phyloP scores from a whole-genome alignment of 1,140 invertebrate genomes.

The Euborellia annulipes region DNA sequence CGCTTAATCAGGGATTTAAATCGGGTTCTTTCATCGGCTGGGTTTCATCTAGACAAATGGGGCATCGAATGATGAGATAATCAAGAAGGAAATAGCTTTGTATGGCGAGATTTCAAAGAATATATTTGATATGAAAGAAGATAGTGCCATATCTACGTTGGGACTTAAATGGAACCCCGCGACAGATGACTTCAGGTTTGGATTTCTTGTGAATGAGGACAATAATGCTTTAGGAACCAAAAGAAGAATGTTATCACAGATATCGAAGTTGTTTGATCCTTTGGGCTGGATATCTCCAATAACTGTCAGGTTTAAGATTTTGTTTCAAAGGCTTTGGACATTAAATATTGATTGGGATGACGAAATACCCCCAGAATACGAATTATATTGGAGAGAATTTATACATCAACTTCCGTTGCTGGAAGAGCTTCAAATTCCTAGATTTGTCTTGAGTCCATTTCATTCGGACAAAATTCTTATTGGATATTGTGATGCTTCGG shows the following conservation, averaged over 20 bases:
- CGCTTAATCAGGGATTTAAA: conserved; percentile 1
- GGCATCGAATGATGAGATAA: conserved; percentile 1
- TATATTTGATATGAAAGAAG: conserved; percentile 7
- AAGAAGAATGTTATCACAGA: conserved; percentile 22
- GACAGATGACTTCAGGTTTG: conserved; percentile 13
- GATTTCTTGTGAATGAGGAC: neutral
- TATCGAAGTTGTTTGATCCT: conserved; percentile 24
- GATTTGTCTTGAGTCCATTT: conserved; percentile 7
- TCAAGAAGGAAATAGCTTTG: neutral
- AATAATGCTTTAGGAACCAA: conserved; percentile 24
- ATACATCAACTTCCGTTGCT: conserved; percentile 11
- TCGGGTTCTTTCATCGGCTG: conserved; percentile 3
- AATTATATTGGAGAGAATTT: conserved; percentile 16
- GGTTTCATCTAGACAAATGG: conserved; percentile 3
- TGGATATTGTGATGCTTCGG: conserved; percentile 26
- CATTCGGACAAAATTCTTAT: conserved; percentile 14
- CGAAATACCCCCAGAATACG: conserved; percentile 11
- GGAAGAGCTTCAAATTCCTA: conserved; percentile 11
- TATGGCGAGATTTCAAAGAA: conserved; percentile 28
- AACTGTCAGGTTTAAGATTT: conserved; percentile 25
- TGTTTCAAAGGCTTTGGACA: conserved; percentile 30
- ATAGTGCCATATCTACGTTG: conserved; percentile 18
- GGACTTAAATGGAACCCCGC: conserved; percentile 21
- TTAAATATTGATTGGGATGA: conserved; percentile 24
- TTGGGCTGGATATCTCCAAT: conserved; percentile 26